Evolutionary conservation across 2,888 invertebrate genomes (phyloP), one percentile per base, ranked within the genome.

Genomic region (Leucophora obtusa): DNA sequence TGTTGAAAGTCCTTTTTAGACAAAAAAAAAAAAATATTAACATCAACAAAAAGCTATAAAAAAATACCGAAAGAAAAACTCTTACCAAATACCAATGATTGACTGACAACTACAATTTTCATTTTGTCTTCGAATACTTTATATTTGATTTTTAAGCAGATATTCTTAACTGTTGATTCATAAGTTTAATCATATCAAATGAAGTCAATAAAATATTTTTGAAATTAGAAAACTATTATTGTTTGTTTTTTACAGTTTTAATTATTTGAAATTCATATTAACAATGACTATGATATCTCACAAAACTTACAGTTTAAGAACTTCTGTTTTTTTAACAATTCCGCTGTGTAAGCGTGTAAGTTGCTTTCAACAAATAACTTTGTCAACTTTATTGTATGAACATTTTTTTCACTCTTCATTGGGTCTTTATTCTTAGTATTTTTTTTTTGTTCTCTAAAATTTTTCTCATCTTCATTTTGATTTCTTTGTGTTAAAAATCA

Each of bases 401-500:
- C 17, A 66, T 59, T 33, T 58, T 66, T 71, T 35, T 80, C 38
- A 62, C 43, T 71, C 59, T 71, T 68, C 62, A 66, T 58, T 68
- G 62, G 11, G 65, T 70, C 43, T 66, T 62, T 10, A 33, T 14
- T 35, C 38, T 33, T 28, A 28, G 28, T 28, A 35, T 43, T 1
- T 24, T 53, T 47, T 9, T 33, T 69, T 63, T 43, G 56, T 51
- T 18, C 33, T 18, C 17, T 8, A 38, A 38, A 15, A 43, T 18
- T 54, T n/a, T 43, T 43, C n/a, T 18, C 59, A 38, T 59, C 21
- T 65, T 70, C 47, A 54, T 35, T 43, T 74, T 66, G 21, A 38
- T 62, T 28, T 53, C 43, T 63, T 62, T 63, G 72, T 73, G 79
- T 54, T 65, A 69, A 77, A 77, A 82, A 79, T 77, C 74, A 62